phyloP scores from a whole-genome alignment of 2,113 vertebrate genomes.

The Mesocricetus auratus region DNA sequence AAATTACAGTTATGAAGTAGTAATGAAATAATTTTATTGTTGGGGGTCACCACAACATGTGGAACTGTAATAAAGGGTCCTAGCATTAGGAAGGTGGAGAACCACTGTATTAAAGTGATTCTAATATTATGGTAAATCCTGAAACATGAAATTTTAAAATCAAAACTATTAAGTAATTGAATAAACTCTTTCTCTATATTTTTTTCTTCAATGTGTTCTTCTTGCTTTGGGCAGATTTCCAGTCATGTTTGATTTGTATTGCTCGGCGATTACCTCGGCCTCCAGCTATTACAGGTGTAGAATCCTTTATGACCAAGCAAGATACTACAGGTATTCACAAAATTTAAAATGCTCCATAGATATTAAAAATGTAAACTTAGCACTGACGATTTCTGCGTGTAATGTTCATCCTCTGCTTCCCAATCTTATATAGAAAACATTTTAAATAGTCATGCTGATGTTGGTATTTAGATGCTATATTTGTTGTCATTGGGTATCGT shows the following conservation, averaged over 20 bases:
- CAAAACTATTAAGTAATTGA: background rate
- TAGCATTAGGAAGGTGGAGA: background rate
- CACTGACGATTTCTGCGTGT: conserved; percentile 6
- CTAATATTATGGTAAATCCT: background rate
- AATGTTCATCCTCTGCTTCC: conserved; percentile 16
- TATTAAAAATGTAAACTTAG: conserved; percentile 30
- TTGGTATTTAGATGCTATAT: background rate
- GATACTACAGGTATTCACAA: conserved; percentile 94
- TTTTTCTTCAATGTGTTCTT: conserved; percentile 18
- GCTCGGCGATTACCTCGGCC: conserved; percentile 93
- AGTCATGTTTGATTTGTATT: conserved; percentile 96
- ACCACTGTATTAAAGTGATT: background rate
- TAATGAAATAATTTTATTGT: background rate
- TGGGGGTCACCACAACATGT: background rate
- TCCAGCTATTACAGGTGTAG: conserved; percentile 88
- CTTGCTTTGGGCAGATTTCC: conserved; percentile 90
- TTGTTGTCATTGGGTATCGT: background rate
- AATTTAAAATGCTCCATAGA: background rate
- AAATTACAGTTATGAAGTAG: background rate
- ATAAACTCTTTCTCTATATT: background rate
- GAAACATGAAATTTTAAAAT: conserved; percentile 27
- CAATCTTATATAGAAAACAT: conserved; percentile 23
- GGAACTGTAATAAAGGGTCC: background rate
- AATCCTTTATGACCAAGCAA: conserved; percentile 97
- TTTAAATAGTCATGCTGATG: conserved; percentile 43